Evolutionary conservation across 2,888 invertebrate genomes (phyloP), one percentile per base, ranked within the genome.

Genomic region (Oscheius sp.): DNA sequence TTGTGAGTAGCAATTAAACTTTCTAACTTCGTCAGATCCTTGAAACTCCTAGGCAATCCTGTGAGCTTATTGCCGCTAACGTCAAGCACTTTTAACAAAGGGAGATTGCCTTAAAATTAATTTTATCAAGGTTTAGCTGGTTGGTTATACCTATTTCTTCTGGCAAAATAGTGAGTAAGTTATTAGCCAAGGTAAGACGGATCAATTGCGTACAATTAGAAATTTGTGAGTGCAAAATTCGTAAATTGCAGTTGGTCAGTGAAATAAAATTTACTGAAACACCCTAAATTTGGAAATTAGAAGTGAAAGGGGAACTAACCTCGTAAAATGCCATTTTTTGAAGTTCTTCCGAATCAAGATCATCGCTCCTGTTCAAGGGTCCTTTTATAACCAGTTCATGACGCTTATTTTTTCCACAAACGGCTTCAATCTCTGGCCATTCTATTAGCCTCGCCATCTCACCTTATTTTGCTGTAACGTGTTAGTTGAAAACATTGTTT

Each of bases 1-100:
- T 80, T 79, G 53, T 70, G 74, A 12, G 69, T 57, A 20, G 75
- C 64, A 65, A 76, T 78, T 10, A 81, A 67, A 5, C 76, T 73
- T 67, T 81, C 76, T 10, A 81, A 66, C n/a, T 73, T 72, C 31
- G 69, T 65, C 10, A 78, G 67, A 0, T 63, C 42, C 15, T 23
- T 50, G 31, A 81, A 69, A 3, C 74, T 70, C 0, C 66, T 0
- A 10, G 81, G 81, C 31, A 81, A 58, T 2, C 31, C 20, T 31
- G 72, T 66, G 52, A 81, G 52, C 17, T 69, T 25, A 53, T 81
- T 81, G 15, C 71, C 61, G 3, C 78, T 74, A 4, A 81, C 48
- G 71, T 81, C 79, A 8, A 79, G 52, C 48, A 76, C 65, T 25
- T 74, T 76, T 53, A 81, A 69, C 10, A 55, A 45, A 17, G 67